Base-by-base conservation (phyloP, 2,888 invertebrate species). In the Vannuccia rotundouncinata region DNA sequence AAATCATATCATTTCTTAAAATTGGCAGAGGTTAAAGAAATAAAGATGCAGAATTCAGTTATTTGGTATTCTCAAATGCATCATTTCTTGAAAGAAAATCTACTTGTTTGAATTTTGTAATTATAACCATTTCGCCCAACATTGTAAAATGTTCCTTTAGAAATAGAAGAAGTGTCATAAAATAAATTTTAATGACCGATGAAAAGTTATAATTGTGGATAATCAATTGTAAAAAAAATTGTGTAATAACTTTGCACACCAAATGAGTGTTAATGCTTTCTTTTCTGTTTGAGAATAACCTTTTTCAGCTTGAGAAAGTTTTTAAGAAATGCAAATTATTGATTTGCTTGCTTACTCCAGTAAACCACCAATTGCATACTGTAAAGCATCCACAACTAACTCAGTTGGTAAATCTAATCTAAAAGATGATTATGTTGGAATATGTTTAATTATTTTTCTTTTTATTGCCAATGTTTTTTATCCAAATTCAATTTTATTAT, bases 201-300 rank as follows among this genome's bases (percentile, higher is more conserved):
- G 66, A 66, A 5, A 17, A n/a, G 66, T 66, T n/a, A 66, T 27
- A 66, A 66, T 66, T 17, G 5, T 66, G 66, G 25, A 66, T 13
- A 22, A 22, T 5, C 5, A 45, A 45, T 45, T 45, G 45, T 45
- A 45, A 5, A 45, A 17, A 45, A 5, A n/a, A 22, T 5, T 66
- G 10, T 66, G 66, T 66, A 66, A 66, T 5, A 5, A 2, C 2
- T 66, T 66, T 2, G 25, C 5, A 66, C 66, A 66, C 66, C 66
- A 66, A 66, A 66, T 66, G 25, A 66, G 13, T 22, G 25, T 27
- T 13, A 66, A 22, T 5, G 66, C 25, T 13, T 66, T 27, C 25
- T 66, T 66, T 66, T 66, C 22, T 5, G 66, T 66, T 66, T 66
- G 66, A 66, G 66, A 66, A 66, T 66, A 66, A 2, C 66, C 22